A percentile compares a stretch with the other conserved stretches of the same genome.
These are phyloP conservation scores for Notothenia rossii DNA, from an alignment of 2,113 vertebrate species.

Conservation along the genomic window DNA sequence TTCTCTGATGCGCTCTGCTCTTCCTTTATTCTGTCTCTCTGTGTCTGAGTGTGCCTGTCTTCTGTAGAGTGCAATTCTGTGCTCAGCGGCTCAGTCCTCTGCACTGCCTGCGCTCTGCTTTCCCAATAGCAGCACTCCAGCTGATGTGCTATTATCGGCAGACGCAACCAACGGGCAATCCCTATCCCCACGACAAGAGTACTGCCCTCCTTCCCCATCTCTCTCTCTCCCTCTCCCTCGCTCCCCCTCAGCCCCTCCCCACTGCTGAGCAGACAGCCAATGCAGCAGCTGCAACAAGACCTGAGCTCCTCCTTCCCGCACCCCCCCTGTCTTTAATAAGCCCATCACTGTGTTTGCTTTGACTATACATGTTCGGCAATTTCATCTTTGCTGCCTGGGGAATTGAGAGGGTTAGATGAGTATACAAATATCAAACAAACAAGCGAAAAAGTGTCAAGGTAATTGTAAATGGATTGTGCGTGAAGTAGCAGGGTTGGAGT, in stretches of 20 bases:
- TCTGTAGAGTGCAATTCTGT: slow-evolving; percentile 62
- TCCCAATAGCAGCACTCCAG: slow-evolving; percentile 72
- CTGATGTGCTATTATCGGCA: slow-evolving; percentile 87
- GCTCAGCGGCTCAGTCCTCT: slow-evolving; percentile 70
- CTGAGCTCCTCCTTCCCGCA: slow-evolving; percentile 76
- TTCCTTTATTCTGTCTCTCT: slow-evolving; percentile 18
- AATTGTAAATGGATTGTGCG: slow-evolving; percentile 10
- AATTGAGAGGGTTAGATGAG: slow-evolving; percentile 42
- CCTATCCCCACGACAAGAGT: slow-evolving; percentile 83
- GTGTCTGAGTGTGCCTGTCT: slow-evolving; percentile 43
- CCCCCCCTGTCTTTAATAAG: slow-evolving; percentile 87
- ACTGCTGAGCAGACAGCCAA: slow-evolving; percentile 82
- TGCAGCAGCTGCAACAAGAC: slow-evolving; percentile 68
- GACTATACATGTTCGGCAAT: slow-evolving; percentile 86
- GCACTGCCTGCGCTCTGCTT: slow-evolving; percentile 71
- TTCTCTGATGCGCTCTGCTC: slow-evolving; percentile 34
- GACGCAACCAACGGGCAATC: slow-evolving; percentile 88
- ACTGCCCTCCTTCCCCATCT: slow-evolving; percentile 69
- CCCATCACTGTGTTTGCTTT: slow-evolving; percentile 84
- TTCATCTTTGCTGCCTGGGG: slow-evolving; percentile 50
- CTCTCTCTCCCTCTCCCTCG: slow-evolving; percentile 48
- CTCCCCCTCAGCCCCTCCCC: slow-evolving; percentile 73
- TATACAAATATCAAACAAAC: slow-evolving; percentile 39
- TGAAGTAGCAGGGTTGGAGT: background rate
- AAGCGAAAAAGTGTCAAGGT: slow-evolving; percentile 20